Conservation (phyloP, 2,113 vertebrate genomes). For the Otolemur garnettii region DNA sequence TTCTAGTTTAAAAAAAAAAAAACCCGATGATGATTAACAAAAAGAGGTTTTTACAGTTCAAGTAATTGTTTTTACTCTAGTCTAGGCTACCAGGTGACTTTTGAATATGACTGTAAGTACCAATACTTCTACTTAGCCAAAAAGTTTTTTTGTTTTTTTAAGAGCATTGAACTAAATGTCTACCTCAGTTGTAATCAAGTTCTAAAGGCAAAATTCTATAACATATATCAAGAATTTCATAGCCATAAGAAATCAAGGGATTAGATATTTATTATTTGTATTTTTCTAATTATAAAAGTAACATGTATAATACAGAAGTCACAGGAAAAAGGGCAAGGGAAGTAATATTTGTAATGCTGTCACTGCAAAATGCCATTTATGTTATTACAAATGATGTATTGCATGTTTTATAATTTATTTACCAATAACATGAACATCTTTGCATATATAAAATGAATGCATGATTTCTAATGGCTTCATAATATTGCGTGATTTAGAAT, state of each 20-base stretch:
- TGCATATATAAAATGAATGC: not conserved
- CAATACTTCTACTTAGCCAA: not conserved
- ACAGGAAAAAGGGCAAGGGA: not conserved
- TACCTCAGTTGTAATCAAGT: conserved; percentile 18
- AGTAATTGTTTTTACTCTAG: conserved; percentile 59
- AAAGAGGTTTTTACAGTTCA: conserved; percentile 46
- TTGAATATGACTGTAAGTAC: not conserved
- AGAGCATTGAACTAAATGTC: conserved; percentile 1
- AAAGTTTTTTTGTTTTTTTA: not conserved
- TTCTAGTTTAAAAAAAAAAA: conserved; percentile 40
- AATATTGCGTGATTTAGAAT: conserved; percentile 34
- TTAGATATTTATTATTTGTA: not conserved
- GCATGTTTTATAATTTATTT: conserved; percentile 3
- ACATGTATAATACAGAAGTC: conserved; percentile 26
- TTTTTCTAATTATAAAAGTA: conserved; percentile 40
- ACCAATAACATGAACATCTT: not conserved
- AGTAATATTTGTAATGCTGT: not conserved
- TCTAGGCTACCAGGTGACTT: not conserved
- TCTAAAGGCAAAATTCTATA: conserved; percentile 36
- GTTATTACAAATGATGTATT: not conserved
- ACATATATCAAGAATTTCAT: not conserved
- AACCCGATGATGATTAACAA: not conserved
- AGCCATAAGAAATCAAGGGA: not conserved
- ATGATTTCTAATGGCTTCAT: conserved; percentile 13
- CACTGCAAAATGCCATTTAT: conserved; percentile 14